Base-by-base conservation (phyloP, 2,888 invertebrate genomes). In the Pyrocoelia pectoralis region DNA sequence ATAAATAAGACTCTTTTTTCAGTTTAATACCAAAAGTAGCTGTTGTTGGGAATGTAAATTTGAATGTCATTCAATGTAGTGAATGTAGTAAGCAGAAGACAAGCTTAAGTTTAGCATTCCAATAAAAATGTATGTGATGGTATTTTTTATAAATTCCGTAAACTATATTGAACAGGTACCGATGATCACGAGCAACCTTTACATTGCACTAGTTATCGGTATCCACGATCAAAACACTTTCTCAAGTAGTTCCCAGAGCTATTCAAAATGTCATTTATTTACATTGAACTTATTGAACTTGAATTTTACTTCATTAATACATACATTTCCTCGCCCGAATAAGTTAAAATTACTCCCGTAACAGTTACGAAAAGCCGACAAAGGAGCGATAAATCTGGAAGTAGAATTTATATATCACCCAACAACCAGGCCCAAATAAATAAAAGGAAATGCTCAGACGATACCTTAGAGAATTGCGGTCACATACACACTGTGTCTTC, bases 181-280 rank as follows among this genome's bases (percentile, higher is more conserved):
- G 49, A 48, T 38, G 60, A 62, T 62, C 62, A 62, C 67, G 65
- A 60, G 29, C 68, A 65, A 68, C 68, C 68, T 68, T 68, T 68
- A 63, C 68, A 68, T 68, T 68, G 68, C 68, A 68, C 68, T 54
- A 68, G 61, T 68, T 68, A 68, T 68, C 68, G 64, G 64, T 53
- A 66, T 61, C 64, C 64, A 57, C 66, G 58, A 68, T 68, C 57
- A 41, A 48, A 66, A 54, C 56, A 64, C 64, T 66, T 66, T 66
- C 64, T 55, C 61, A 43, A 58, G 24, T 28, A 60, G 57, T 58
- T 61, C 62, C 51, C 65, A 66, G 55, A 61, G 48, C 38, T 28
- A 38, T 52, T 24, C 19, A 49, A 33, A 56, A 56, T 56, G 56
- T 56, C 49, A 56, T 50, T 56, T 38, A 50, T 28, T 46, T 46